phyloP scores from a whole-genome alignment of 2,888 invertebrate species.

The Agrotis exclamationis region DNA sequence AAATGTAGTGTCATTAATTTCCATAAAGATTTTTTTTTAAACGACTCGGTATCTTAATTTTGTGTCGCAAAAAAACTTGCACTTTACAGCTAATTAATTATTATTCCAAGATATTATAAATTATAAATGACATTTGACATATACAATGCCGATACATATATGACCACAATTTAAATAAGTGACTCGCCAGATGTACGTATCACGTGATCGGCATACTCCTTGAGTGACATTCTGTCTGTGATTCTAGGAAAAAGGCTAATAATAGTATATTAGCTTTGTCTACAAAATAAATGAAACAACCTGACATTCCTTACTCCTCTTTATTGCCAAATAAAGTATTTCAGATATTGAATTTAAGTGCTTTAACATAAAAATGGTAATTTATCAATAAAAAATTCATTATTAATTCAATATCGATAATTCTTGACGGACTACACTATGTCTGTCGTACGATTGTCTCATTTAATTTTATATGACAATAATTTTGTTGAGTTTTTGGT shows the following conservation, averaged over 20 bases:
- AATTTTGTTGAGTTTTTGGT: slow-evolving; percentile 61
- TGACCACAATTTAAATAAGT: slow-evolving; percentile 40
- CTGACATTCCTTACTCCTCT: neutral
- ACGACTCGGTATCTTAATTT: neutral
- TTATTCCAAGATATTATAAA: neutral
- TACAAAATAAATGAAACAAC: neutral
- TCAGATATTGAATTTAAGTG: neutral
- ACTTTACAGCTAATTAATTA: neutral
- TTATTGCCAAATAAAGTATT: slow-evolving; percentile 7
- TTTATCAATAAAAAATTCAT: neutral
- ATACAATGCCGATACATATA: neutral
- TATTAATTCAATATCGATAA: slow-evolving; percentile 8
- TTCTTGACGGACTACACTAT: slow-evolving; percentile 5
- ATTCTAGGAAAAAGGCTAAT: neutral
- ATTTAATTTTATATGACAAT: slow-evolving; percentile 53
- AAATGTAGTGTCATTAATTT: slow-evolving; percentile 7
- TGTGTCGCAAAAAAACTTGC: neutral
- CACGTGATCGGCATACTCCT: slow-evolving; percentile 11
- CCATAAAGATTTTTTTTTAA: neutral
- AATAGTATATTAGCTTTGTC: neutral
- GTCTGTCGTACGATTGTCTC: slow-evolving; percentile 21
- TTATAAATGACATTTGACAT: slow-evolving; percentile 17
- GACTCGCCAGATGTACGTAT: slow-evolving; percentile 8
- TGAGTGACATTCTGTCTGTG: neutral
- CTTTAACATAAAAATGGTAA: neutral